Evolutionary conservation across 2,888 invertebrate species (phyloP).

Genomic region (Drosophila anomalata): DNA sequence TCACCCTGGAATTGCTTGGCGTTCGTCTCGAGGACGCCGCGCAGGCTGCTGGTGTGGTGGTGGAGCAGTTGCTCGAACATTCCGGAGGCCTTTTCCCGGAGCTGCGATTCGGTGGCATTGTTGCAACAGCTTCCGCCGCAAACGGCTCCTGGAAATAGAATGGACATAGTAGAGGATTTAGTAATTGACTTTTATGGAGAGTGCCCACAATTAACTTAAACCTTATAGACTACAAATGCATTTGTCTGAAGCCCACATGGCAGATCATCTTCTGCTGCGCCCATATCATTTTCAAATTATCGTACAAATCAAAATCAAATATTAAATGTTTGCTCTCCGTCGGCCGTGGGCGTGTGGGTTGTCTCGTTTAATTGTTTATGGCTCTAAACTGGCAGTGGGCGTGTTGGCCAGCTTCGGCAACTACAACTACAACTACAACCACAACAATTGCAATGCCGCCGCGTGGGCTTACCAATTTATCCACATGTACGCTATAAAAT

Average conservation of each 20-base stretch:
- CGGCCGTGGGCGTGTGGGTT: constrained; percentile 51
- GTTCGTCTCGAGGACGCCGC: constrained; percentile 90
- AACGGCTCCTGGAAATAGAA: constrained; percentile 77
- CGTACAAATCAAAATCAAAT: constrained; percentile 40
- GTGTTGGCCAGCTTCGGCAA: constrained; percentile 32
- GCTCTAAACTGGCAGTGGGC: constrained; percentile 50
- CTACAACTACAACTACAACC: background rate
- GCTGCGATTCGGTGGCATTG: constrained; percentile 82
- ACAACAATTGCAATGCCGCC: constrained; percentile 38
- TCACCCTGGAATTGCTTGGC: constrained; percentile 90
- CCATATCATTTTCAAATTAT: constrained; percentile 63
- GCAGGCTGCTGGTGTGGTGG: constrained; percentile 89
- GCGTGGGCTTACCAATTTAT: constrained; percentile 55
- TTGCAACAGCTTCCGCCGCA: constrained; percentile 83
- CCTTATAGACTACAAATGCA: background rate
- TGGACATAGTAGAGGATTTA: background rate
- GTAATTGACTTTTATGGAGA: background rate
- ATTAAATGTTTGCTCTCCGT: constrained; percentile 28
- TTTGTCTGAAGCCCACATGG: background rate
- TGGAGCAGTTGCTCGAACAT: constrained; percentile 89
- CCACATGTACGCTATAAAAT: constrained; percentile 22
- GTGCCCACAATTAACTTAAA: background rate
- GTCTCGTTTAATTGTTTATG: constrained; percentile 65
- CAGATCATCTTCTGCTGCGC: constrained; percentile 40
- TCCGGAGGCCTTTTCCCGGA: constrained; percentile 81